Base-by-base conservation (phyloP, 2,888 invertebrate genomes). In the Euplagia quadripunctaria region DNA sequence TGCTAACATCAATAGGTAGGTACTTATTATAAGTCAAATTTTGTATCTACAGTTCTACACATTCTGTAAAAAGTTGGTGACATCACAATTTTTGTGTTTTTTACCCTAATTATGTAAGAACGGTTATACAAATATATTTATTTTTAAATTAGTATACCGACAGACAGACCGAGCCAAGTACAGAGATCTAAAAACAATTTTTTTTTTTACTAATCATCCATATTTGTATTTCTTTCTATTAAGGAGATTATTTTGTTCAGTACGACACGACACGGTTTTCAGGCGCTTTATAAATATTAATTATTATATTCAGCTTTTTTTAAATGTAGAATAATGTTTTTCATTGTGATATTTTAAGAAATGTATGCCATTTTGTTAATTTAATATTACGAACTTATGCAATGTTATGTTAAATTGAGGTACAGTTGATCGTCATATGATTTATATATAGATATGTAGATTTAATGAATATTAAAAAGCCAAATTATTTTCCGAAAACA, bases 401-500 rank as follows among this genome's bases (percentile, higher is more conserved):
- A 58, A 58, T 20, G 43, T 46, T 8, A 46, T 46, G 43, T 46
- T 4, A 8, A 46, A 46, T 46, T 42, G 31, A 31, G 31, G 31
- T 64, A 42, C 42, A 64, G 16, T 31, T 31, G 31, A 12, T 64
- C 43, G 31, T 16, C 31, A 42, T 64, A 17, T 64, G 14, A n/a
- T 9, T 14, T 51, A 49, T 49, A 4, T 14, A 20, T 20, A 16
- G 16, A 0, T 51, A 51, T 12, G 20, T 31, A 41, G 11, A 51
- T 14, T 42, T 17, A 17, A 66, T 31, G 14, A 66, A 20, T 8
- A 51, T 51, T 46, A 58, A 58, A 68, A 43, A 51, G 14, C 49
- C 12, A 68, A n/a, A 68, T 55, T 43, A 12, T 68, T 8, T 49
- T 51, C 31, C 17, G 68, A 43, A 58, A 68, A 58, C 43, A 68